These are phyloP conservation scores for Montipora efflorescens DNA, from an alignment of 64 coral and sea anemone genomes.

Conservation along the genomic window DNA sequence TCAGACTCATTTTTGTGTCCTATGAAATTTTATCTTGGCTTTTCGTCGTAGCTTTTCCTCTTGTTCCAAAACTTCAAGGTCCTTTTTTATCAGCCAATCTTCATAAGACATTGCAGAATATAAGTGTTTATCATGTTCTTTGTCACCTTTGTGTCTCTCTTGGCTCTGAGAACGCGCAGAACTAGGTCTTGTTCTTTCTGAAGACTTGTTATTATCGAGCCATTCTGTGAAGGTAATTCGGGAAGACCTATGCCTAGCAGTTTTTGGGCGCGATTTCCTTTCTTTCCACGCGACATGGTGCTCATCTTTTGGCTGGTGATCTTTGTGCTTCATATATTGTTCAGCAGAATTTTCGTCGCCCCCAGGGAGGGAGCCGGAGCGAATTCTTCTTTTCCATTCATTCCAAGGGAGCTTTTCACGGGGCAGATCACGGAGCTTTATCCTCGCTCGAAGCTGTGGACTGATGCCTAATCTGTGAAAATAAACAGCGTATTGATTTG, in stretches of 20 bases:
- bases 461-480: slow-evolving; percentile 16
- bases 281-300: slow-evolving; percentile 26
- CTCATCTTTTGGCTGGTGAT: neutral
- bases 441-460: slow-evolving; percentile 31
- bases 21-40: slow-evolving; percentile 19
- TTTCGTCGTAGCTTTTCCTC: slow-evolving; percentile 15
- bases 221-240: slow-evolving; percentile 39
- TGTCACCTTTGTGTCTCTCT: neutral
- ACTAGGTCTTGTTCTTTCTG: neutral
- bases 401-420: slow-evolving; percentile 41
- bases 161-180: neutral
- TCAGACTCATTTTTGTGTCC: neutral
- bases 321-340: neutral
- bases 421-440: neutral
- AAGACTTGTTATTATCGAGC: slow-evolving; percentile 18
- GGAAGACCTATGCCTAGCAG: neutral
- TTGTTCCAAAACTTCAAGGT: slow-evolving; percentile 6
- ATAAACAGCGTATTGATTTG: neutral
- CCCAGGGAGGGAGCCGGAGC: slow-evolving; percentile 4
- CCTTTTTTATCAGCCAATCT: slow-evolving; percentile 57
- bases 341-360: neutral
- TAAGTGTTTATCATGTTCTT: neutral
- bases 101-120: slow-evolving; percentile 4
- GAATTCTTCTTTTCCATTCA: slow-evolving; percentile 24
- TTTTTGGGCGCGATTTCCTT: neutral